phyloP scores from a whole-genome alignment of 1,140 invertebrate genomes.

The Diabrotica undecimpunctata region DNA sequence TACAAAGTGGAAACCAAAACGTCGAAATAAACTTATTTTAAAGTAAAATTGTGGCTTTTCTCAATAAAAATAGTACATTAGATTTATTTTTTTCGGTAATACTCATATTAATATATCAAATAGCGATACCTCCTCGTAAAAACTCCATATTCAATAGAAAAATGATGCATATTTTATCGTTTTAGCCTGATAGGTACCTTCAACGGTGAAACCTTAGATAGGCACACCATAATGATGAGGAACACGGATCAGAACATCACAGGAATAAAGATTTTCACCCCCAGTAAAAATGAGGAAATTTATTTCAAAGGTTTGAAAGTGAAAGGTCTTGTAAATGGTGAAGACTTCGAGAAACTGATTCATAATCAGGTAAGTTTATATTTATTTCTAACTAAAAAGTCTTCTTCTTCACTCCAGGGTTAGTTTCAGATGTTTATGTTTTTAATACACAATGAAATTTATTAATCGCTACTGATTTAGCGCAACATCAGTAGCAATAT shows the following conservation, averaged over 20 bases:
- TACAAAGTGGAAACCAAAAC: no score
- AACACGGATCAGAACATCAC: conserved; percentile 35
- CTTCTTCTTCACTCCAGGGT: not conserved
- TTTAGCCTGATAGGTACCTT: conserved; percentile 31
- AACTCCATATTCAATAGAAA: no score
- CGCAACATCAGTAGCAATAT: no score
- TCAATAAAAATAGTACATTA: no score
- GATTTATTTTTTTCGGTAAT: not conserved
- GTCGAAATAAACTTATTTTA: no score
- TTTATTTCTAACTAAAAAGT: not conserved
- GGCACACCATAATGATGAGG: conserved; percentile 36
- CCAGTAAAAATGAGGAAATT: conserved; percentile 9
- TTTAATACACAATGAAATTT: no score
- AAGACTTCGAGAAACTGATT: conserved; percentile 33
- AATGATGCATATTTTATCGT: no score
- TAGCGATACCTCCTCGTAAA: no score
- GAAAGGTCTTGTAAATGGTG: conserved; percentile 37
- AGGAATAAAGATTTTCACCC: conserved; percentile 34
- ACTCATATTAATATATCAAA: no score
- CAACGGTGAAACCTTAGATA: conserved; percentile 33
- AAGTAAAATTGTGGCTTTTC: no score
- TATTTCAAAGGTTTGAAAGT: conserved; percentile 36
- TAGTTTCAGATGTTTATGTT: no score
- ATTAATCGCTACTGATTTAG: no score
- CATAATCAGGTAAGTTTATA: conserved; percentile 32